Evolutionary conservation across 2,113 vertebrate genomes (phyloP), one percentile per base, ranked within the genome.

Genomic region (Otis tarda): DNA sequence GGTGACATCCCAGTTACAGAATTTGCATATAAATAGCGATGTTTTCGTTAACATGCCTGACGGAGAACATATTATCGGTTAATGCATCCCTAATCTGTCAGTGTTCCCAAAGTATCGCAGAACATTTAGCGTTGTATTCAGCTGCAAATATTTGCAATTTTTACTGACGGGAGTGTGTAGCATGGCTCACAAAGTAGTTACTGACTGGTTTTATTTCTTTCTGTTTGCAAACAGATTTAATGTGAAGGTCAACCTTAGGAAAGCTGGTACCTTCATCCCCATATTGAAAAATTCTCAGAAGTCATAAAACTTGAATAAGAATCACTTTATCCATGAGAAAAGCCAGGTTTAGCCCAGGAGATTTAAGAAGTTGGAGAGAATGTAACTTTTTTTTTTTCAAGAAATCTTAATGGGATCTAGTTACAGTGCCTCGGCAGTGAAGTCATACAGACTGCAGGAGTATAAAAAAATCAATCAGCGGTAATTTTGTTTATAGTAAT

Each of bases 181-280:
- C 8, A 0, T n/a, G 0, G 0, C 35, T 78, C 41, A 63, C 30
- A 22, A 45, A 17, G 45, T 17, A 33, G 5, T 39, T 79, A 25
- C 37, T 55, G 70, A n/a, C 63, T 47, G 37, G 7, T 35, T 67
- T 83, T 64, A 47, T 79, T 88, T 70, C 25, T 59, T 90, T 89
- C 39, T 74, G 23, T 87, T 86, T 89, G 64, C 84, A 39, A 88
- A 74, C 35, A 61, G 73, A 83, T 93, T 87, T 60, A 39, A 84
- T 61, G 77, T 82, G 64, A 92, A 76, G 69, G 69, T 37, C 35
- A 16, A 77, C 31, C 84, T 68, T 87, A 91, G 76, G 30, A 60
- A 76, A 73, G 74, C 65, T 67, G 56, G 22, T n/a, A 35, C 61
- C 64, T 94, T 88, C 19, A 52, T 71, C 52, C 33, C 33, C 24